A percentile compares a stretch with the other conserved stretches of the same genome.
These are phyloP conservation scores for Pemphredon lugubris DNA, from an alignment of 2,888 invertebrate genomes.

Conservation along the genomic window DNA sequence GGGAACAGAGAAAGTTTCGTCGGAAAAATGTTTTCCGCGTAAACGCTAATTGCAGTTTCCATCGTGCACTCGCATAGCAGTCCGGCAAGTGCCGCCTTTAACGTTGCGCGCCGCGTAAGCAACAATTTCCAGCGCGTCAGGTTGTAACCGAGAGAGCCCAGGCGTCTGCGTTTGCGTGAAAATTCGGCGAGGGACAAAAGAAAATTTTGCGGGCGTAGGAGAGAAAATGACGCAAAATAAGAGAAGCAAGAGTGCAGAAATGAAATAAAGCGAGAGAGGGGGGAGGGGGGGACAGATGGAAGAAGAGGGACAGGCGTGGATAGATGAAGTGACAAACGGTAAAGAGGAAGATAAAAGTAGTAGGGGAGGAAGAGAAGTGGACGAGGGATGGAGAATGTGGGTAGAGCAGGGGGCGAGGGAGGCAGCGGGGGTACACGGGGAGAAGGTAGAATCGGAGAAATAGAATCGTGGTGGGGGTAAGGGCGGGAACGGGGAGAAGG, in stretches of 20 bases:
- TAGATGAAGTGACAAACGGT: neutral
- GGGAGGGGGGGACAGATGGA: too few species aligned
- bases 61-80: neutral
- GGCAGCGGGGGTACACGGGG: too few species aligned
- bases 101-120: conserved; percentile 6
- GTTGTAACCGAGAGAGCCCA: conserved; percentile 54
- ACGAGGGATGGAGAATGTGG: neutral
- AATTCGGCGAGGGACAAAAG: conserved; percentile 53
- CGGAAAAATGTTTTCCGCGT: neutral
- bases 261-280: too few species aligned
- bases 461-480: conserved; percentile 46
- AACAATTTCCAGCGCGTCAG: conserved; percentile 15
- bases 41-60: neutral
- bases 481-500: conserved; percentile 23
- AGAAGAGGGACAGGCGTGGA: neutral
- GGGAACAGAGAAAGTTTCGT: neutral
- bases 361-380: too few species aligned
- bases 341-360: too few species aligned
- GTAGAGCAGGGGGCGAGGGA: neutral
- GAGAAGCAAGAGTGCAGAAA: too few species aligned
- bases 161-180: conserved; percentile 58
- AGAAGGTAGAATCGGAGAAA: conserved; percentile 13
- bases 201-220: conserved; percentile 13
- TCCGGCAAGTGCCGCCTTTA: neutral
- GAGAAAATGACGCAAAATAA: neutral